Evolutionary conservation across 2,888 invertebrate species (phyloP).

Genomic region (Octodonta nipae): DNA sequence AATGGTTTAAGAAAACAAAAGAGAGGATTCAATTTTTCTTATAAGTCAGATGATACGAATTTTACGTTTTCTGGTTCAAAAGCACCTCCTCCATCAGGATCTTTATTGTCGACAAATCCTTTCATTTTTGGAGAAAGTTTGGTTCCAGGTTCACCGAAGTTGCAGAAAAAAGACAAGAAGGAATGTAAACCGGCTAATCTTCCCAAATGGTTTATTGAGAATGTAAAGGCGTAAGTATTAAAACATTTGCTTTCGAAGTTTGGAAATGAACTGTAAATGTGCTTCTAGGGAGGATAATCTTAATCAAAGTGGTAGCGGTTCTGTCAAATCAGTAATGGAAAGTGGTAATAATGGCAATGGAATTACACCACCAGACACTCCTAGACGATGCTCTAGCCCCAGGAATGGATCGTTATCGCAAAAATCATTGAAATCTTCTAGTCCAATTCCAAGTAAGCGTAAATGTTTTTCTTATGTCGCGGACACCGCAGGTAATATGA

Average conservation of each 20-base stretch:
- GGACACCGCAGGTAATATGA: too few relatives aligned
- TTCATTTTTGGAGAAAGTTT: conserved; percentile 35
- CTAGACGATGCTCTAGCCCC: conserved; percentile 42
- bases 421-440: conserved; percentile 43
- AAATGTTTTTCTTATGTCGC: too few relatives aligned
- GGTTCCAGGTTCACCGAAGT: conserved; percentile 28
- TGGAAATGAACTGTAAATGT: too few relatives aligned
- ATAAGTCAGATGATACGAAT: conserved; percentile 17
- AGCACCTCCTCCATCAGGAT: conserved; percentile 11
- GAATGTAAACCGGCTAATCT: conserved; percentile 39
- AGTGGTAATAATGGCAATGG: conserved; percentile 66
- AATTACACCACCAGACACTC: conserved; percentile 56
- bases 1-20: conserved; percentile 23
- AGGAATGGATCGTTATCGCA: conserved; percentile 37
- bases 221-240: conserved; percentile 29
- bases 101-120: conserved; percentile 29
- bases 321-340: conserved; percentile 36
- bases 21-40: conserved; percentile 48
- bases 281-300: too few relatives aligned
- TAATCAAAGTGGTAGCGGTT: conserved; percentile 22
- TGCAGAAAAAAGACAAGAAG: conserved; percentile 30
- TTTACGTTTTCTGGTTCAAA: conserved; percentile 15
- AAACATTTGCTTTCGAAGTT: too few relatives aligned
- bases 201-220: conserved; percentile 44
- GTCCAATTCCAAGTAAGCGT: conserved; percentile 45